Evolutionary conservation across 1,140 invertebrate genomes (phyloP).

Genomic region (Cardiocondyla obscurior): DNA sequence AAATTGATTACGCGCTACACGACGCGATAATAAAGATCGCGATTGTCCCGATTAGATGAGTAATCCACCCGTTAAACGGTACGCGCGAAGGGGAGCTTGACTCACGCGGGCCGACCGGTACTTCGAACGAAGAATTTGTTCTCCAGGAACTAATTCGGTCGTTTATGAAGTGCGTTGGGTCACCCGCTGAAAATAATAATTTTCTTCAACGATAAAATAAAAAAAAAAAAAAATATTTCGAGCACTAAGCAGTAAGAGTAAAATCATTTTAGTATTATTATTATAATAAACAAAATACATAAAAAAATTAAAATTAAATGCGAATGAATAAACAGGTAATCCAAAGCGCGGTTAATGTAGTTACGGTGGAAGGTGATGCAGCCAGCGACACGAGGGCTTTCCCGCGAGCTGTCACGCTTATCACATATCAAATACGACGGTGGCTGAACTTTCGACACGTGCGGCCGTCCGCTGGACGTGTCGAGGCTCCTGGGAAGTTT

Average conservation of each 20-base stretch:
- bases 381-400: slow-evolving; percentile 1
- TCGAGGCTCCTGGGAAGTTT: slow-evolving; percentile 32
- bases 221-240: too few species aligned
- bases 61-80: slow-evolving; percentile 46
- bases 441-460: slow-evolving; percentile 26
- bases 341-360: not conserved
- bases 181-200: not conserved
- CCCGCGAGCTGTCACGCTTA: slow-evolving; percentile 4
- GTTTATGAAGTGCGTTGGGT: not conserved
- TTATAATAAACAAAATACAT: too few species aligned
- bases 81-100: slow-evolving; percentile 42
- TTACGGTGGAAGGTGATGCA: not conserved
- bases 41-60: slow-evolving; percentile 49
- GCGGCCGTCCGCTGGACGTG: not conserved
- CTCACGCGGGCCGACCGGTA: slow-evolving; percentile 14
- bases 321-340: too few species aligned
- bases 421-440: not conserved
- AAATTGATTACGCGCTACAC: slow-evolving; percentile 24
- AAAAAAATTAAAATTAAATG: too few species aligned
- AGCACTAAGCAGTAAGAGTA: too few species aligned
- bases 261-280: too few species aligned
- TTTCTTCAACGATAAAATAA: too few species aligned
- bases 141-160: slow-evolving; percentile 34
- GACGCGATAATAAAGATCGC: slow-evolving; percentile 17
- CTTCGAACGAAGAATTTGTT: slow-evolving; percentile 48